Base-by-base conservation (phyloP, 2,888 invertebrate species). In the Fragum fragum region DNA sequence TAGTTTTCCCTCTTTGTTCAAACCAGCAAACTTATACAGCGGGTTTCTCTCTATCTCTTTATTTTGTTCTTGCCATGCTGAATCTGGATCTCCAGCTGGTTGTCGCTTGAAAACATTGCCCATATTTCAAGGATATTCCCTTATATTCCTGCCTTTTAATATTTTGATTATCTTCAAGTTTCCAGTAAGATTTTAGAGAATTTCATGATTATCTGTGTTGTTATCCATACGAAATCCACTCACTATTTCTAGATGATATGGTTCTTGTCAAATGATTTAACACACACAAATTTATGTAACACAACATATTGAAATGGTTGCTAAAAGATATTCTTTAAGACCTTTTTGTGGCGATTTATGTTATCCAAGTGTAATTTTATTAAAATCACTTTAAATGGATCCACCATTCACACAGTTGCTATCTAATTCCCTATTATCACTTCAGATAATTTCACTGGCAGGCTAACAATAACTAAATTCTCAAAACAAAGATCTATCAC, bases 41-140 rank as follows among this genome's bases (percentile, higher is more conserved):
- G 91, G 93, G 76, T 94, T 94, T 11, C 87, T 83, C 36, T 88
- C 88, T 74, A 90, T 86, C 57, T 93, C 93, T 68, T 90, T 89
- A 86, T 94, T 93, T 85, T 94, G 94, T 29, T 89, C 89, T 81
- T 93, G 93, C 94, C 94, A 94, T 36, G 92, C 93, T 5, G 91
- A 89, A 68, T 93, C 93, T 0, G 90, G 90, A 61, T 93, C 93
- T 11, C 47, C 79, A 16, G 82, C 71, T 11, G 81, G 61, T 9
- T 75, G 66, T 18, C 77, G 68, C 29, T 81, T 74, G 16, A 87
- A 80, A 55, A 82, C 71, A 81, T 89, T 88, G 79, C 90, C 86
- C 91, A 90, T 89, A 32, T 68, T 81, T 28, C 53, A 70, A 47
- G 28, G 32, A 36, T 47, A 70, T 14, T 70, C 7, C 18, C 3